These are phyloP conservation scores for Capromys pilorides DNA, from an alignment of 2,797 vertebrate species.

Conservation along the genomic window DNA sequence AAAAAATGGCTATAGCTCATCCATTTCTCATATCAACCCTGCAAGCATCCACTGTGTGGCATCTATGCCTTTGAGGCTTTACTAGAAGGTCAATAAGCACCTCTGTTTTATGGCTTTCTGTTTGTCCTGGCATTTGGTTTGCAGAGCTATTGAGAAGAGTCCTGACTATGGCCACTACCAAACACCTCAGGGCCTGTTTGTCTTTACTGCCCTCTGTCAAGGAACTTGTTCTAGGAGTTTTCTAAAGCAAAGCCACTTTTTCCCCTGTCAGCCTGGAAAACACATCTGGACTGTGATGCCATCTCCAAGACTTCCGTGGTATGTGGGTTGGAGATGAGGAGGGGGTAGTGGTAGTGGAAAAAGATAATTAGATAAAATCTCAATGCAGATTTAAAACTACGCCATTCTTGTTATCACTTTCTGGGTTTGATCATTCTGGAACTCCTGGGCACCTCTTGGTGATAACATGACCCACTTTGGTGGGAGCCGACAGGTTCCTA, in stretches of 20 bases:
- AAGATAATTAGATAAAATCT: conserved; percentile 9
- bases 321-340: not conserved
- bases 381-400: conserved; percentile 6
- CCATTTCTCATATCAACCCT: not conserved
- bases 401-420: not conserved
- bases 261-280: not conserved
- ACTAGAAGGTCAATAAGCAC: not conserved
- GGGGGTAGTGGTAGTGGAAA: not conserved
- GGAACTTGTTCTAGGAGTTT: not conserved
- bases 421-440: conserved; percentile 8
- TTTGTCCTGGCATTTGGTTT: conserved; percentile 19
- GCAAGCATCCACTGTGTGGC: not conserved
- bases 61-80: not conserved
- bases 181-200: not conserved
- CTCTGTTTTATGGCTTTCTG: not conserved
- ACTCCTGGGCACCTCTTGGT: not conserved
- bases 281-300: not conserved
- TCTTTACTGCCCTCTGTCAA: not conserved
- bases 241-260: conserved; percentile 29
- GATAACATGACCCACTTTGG: not conserved
- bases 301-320: not conserved
- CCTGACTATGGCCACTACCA: not conserved
- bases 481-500: not conserved
- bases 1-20: not conserved
- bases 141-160: not conserved